A percentile compares a stretch with the other conserved stretches of the same genome.
These are phyloP conservation scores for Pollachius pollachius DNA, from an alignment of 2,113 vertebrate species.

Conservation along the genomic window DNA sequence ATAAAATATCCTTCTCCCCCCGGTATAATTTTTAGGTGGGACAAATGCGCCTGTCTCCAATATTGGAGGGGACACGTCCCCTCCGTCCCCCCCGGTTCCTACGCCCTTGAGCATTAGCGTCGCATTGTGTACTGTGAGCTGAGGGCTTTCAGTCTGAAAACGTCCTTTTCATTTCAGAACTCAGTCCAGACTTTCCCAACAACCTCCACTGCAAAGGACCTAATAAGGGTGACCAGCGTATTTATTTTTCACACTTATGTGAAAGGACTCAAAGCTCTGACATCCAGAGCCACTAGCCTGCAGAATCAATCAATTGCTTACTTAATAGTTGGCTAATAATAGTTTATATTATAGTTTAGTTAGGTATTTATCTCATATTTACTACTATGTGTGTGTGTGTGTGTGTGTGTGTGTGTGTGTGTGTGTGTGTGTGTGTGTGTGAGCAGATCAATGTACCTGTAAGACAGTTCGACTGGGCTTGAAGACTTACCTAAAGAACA, in stretches of 20 bases:
- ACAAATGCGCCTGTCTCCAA: too few species aligned
- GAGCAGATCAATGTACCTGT: slow-evolving; percentile 88
- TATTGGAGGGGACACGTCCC: too few species aligned
- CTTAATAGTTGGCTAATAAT: not conserved
- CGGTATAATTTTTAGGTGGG: too few species aligned
- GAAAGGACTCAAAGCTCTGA: too few species aligned
- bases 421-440: slow-evolving; percentile 33
- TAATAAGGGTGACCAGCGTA: slow-evolving; percentile 65
- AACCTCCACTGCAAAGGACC: slow-evolving; percentile 85
- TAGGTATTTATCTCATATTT: too few species aligned
- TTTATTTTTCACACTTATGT: not conserved
- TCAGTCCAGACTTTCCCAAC: slow-evolving; percentile 85
- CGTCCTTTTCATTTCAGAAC: slow-evolving; percentile 44
- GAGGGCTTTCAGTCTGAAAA: slow-evolving; percentile 2
- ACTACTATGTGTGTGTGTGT: not conserved
- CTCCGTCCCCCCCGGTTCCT: too few species aligned
- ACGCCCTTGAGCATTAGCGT: too few species aligned
- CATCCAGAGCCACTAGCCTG: too few species aligned
- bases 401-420: not conserved
- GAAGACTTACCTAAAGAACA: slow-evolving; percentile 89
- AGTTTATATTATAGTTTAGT: not conserved
- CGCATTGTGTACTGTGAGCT: too few species aligned
- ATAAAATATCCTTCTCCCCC: too few species aligned
- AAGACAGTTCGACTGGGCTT: slow-evolving; percentile 79
- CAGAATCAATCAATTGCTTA: too few species aligned